Evolutionary conservation across 2,888 invertebrate species (phyloP).

Genomic region (Cremastobaeus sp.): DNA sequence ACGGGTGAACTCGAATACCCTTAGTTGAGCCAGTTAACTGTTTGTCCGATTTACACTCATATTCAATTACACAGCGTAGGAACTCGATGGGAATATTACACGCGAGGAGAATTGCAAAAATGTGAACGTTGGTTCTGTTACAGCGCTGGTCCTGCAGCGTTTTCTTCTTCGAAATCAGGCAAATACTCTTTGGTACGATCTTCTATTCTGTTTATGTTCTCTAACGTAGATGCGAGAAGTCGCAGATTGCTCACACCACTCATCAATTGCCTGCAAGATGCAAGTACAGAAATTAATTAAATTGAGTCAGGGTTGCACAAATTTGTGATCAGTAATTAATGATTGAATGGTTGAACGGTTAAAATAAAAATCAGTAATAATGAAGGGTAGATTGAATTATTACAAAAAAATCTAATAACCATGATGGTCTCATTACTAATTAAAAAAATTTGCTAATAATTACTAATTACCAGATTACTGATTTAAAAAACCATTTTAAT

Average conservation of each 20-base stretch:
- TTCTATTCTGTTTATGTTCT: conserved; percentile 81
- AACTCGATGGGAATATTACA: conserved; percentile 59
- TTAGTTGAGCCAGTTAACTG: conserved; percentile 15
- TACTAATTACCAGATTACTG: too few species aligned
- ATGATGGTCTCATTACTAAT: too few species aligned
- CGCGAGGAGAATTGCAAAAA: conserved; percentile 32
- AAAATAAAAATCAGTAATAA: too few species aligned
- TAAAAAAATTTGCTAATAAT: too few species aligned
- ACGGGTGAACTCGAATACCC: background rate
- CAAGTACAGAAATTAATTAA: conserved; percentile 27
- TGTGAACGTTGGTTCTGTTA: conserved; percentile 65
- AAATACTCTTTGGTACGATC: conserved; percentile 79
- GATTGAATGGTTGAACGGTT: too few species aligned
- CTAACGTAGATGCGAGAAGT: conserved; percentile 82
- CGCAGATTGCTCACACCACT: conserved; percentile 84
- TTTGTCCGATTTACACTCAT: conserved; percentile 5
- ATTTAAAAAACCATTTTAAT: too few species aligned
- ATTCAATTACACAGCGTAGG: conserved; percentile 47
- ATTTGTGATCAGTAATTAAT: too few species aligned
- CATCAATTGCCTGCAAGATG: conserved; percentile 81
- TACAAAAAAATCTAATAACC: too few species aligned
- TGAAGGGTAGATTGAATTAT: too few species aligned
- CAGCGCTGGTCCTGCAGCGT: conserved; percentile 79
- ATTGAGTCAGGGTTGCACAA: too few species aligned
- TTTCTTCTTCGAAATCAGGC: conserved; percentile 79